Percentiles rank a stretch among this genome's conserved stretches.
Evolutionary conservation across 2,113 vertebrate genomes (phyloP).

Genomic region (Muscicapa adusta): DNA sequence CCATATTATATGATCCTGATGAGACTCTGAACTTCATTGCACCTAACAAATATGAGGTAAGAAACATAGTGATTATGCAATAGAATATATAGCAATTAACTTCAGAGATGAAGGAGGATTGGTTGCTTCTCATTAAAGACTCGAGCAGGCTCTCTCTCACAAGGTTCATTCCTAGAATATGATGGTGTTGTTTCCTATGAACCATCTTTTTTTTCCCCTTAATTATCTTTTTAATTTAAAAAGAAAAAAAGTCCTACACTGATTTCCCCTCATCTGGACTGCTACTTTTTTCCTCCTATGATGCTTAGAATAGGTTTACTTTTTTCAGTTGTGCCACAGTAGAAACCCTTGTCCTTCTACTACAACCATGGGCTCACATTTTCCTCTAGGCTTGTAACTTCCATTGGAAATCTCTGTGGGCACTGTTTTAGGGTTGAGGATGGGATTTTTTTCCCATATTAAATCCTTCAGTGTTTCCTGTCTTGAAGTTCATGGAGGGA

Average conservation of each 20-base stretch:
- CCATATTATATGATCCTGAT: slow-evolving; percentile 94
- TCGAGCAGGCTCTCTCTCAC: background rate
- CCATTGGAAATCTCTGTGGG: background rate
- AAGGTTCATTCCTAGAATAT: background rate
- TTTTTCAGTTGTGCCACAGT: background rate
- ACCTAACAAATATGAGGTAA: slow-evolving; percentile 98
- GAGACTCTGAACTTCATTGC: slow-evolving; percentile 98
- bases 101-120: background rate
- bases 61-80: background rate
- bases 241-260: background rate
- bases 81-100: background rate
- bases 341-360: background rate
- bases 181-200: background rate
- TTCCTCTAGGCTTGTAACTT: background rate
- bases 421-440: background rate
- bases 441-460: background rate
- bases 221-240: background rate
- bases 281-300: background rate
- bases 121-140: background rate
- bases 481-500: background rate
- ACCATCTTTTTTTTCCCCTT: background rate
- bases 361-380: background rate
- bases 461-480: background rate
- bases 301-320: background rate
- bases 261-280: background rate